These are phyloP conservation scores for Spondyliosoma cantharus DNA, from an alignment of 2,797 vertebrate species.

Conservation along the genomic window DNA sequence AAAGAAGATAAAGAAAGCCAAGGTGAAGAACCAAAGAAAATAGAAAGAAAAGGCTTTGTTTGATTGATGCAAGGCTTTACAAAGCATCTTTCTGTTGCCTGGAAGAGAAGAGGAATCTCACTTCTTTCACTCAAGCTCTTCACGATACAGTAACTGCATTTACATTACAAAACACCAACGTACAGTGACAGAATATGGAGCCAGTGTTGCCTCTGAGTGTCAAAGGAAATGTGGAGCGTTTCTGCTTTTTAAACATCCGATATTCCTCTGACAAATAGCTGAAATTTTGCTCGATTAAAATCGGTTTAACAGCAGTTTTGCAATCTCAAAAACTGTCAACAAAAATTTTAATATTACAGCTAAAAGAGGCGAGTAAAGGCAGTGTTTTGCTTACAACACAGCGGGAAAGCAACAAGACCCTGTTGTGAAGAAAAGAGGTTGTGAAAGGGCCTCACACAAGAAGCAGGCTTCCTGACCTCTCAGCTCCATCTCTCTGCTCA, in stretches of 20 bases:
- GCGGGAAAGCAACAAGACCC: background rate
- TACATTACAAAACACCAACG: constrained; percentile 53
- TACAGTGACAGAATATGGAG: constrained; percentile 47
- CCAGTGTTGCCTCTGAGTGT: constrained; percentile 24
- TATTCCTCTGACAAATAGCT: constrained; percentile 1
- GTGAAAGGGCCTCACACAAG: constrained; percentile 33
- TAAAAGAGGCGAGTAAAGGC: background rate
- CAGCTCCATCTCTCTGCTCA: constrained; percentile 73
- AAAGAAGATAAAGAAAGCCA: constrained; percentile 23
- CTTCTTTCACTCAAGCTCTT: constrained; percentile 5
- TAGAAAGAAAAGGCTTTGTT: constrained; percentile 42
- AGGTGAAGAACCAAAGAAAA: background rate
- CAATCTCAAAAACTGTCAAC: constrained; percentile 4
- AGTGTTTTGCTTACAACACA: constrained; percentile 9
- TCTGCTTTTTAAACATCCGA: constrained; percentile 3
- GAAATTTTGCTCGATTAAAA: background rate
- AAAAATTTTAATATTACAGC: background rate
- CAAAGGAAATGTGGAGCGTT: constrained; percentile 10
- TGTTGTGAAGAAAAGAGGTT: constrained; percentile 26
- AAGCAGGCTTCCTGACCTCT: constrained; percentile 67
- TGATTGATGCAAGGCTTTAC: constrained; percentile 49
- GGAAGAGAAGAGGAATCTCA: constrained; percentile 24
- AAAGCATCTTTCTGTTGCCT: constrained; percentile 27
- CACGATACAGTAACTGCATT: constrained; percentile 57
- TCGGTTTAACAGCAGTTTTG: constrained; percentile 7